Evolutionary conservation across 35 echinoderm and acorn worm species (phyloP).

Genomic region (Lytechinus variegatus): DNA sequence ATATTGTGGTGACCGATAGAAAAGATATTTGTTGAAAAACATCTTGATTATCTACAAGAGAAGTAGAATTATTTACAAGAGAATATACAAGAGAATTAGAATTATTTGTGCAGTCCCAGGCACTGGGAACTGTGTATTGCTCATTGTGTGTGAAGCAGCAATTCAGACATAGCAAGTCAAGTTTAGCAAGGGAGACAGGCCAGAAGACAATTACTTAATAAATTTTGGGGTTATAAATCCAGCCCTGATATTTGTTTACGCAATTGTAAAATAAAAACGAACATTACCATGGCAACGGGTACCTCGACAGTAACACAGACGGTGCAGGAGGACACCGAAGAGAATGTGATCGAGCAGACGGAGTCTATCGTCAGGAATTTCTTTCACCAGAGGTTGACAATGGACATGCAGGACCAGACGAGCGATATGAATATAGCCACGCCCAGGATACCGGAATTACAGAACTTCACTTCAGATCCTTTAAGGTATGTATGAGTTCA

Average conservation of each 20-base stretch:
- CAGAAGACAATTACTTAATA: neutral
- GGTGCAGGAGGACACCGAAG: slow-evolving; percentile 64
- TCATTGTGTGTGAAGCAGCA: neutral
- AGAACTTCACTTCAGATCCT: slow-evolving; percentile 70
- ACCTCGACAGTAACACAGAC: neutral
- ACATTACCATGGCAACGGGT: slow-evolving; percentile 47
- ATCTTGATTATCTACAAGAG: neutral
- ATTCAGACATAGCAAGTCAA: neutral
- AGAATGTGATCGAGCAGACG: slow-evolving; percentile 90
- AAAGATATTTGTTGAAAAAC: neutral
- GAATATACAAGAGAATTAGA: too few species aligned
- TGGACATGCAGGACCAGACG: slow-evolving; percentile 79
- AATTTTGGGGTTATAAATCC: neutral
- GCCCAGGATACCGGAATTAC: slow-evolving; percentile 85
- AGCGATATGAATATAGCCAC: slow-evolving; percentile 79
- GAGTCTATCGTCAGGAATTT: slow-evolving; percentile 87
- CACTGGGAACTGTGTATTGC: neutral
- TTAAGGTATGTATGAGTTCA: slow-evolving; percentile 71
- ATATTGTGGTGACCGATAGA: neutral
- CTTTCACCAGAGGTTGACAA: slow-evolving; percentile 83
- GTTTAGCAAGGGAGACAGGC: neutral
- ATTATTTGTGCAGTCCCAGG: neutral
- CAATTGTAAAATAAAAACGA: neutral
- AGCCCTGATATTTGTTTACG: neutral
- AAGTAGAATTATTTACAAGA: neutral